Conservation (phyloP, 2,888 invertebrate species). For the Blomia tropicalis region DNA sequence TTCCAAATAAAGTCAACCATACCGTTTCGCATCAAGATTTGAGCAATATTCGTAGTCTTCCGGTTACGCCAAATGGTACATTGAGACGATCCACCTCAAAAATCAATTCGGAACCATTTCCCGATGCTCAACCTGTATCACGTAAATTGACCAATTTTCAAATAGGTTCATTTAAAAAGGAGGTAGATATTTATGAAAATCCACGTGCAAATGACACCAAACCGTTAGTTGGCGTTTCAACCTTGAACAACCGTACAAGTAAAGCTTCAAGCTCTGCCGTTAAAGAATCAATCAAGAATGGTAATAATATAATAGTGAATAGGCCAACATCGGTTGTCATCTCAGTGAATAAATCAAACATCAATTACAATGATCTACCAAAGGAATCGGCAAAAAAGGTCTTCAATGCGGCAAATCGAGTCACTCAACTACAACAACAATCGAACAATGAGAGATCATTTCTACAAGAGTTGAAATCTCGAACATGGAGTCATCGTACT, state of each 20-base stretch:
- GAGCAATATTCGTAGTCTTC: not conserved
- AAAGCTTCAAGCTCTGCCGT: not conserved
- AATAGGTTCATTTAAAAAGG: conserved; percentile 24
- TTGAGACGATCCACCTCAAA: not conserved
- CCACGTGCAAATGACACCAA: not conserved
- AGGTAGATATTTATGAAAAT: conserved; percentile 22
- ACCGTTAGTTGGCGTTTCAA: not conserved
- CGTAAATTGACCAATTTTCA: conserved; percentile 20
- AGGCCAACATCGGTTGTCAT: not conserved
- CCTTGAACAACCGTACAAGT: not conserved
- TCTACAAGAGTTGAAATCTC: conserved; percentile 1
- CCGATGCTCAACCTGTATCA: not conserved
- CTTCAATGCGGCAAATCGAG: not conserved
- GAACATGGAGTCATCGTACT: conserved; percentile 6
- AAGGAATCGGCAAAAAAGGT: conserved; percentile 4
- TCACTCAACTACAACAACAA: not conserved
- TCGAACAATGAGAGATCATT: not conserved
- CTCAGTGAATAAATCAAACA: not conserved
- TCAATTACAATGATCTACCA: not conserved
- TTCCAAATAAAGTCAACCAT: not conserved
- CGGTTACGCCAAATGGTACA: not conserved
- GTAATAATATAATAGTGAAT: not conserved
- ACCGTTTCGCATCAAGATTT: conserved; percentile 3
- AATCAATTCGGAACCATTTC: not conserved
- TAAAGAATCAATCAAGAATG: not conserved